These are phyloP conservation scores for Acrocyrtus sp. DNA, from an alignment of 2,888 invertebrate genomes.

Conservation along the genomic window DNA sequence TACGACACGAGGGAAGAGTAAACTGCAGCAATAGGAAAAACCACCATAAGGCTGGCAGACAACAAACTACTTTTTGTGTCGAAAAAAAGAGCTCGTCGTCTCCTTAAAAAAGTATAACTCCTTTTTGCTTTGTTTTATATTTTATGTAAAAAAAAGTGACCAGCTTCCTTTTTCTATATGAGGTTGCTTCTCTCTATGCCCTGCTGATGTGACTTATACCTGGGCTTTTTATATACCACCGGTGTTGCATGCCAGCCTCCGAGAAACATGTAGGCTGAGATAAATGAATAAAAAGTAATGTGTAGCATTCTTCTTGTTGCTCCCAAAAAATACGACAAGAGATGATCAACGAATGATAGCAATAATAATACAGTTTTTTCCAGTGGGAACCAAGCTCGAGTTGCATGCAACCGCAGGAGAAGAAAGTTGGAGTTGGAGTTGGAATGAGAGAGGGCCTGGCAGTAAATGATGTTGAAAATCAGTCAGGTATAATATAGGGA, in stretches of 20 bases:
- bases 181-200: no score
- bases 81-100: constrained; percentile 33
- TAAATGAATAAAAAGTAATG: not conserved
- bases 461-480: constrained; percentile 36
- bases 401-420: constrained; percentile 13
- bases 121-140: no score
- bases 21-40: constrained; percentile 32
- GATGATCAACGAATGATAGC: constrained; percentile 34
- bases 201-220: no score
- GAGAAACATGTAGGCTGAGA: not conserved
- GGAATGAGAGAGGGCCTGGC: constrained; percentile 3
- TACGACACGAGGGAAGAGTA: constrained; percentile 12
- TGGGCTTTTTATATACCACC: constrained; percentile 9
- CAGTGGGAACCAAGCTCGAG: constrained; percentile 7
- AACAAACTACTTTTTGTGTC: constrained; percentile 45
- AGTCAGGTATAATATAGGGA: constrained; percentile 24
- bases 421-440: constrained; percentile 3
- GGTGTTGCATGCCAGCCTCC: constrained; percentile 29
- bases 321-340: constrained; percentile 46
- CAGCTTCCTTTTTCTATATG: not conserved
- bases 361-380: constrained; percentile 37
- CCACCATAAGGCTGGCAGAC: constrained; percentile 56
- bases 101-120: constrained; percentile 30
- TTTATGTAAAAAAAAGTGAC: constrained; percentile 23
- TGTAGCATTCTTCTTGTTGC: constrained; percentile 25